Conservation (phyloP, 2,113 vertebrate species). For the Megalops atlanticus region DNA sequence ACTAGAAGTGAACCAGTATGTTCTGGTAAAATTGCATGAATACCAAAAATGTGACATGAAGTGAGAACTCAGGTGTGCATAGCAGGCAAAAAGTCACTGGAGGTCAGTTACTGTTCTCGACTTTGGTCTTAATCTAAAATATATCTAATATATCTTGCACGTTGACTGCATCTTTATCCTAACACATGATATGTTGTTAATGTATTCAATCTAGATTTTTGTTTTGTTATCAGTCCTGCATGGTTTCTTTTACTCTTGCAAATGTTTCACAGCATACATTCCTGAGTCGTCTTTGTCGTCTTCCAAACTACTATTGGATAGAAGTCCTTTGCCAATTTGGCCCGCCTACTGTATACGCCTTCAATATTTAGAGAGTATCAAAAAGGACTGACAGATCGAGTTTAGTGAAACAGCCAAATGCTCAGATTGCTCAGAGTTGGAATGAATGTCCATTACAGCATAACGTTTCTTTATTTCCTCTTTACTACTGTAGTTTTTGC, state of each 20-base stretch:
- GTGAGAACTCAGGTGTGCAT: too few relatives aligned
- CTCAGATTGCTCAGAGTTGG: neutral
- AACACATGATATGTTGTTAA: neutral
- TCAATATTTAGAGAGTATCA: neutral
- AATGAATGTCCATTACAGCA: neutral
- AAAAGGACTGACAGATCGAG: neutral
- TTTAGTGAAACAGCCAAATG: neutral
- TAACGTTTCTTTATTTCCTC: neutral
- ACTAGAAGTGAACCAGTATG: too few relatives aligned
- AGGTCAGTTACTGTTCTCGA: too few relatives aligned
- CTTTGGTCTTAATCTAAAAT: conserved; percentile 10
- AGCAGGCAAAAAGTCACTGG: too few relatives aligned
- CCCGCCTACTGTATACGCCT: neutral
- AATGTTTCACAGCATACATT: neutral
- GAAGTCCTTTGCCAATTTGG: neutral
- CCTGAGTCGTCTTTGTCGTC: neutral
- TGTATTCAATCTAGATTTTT: neutral
- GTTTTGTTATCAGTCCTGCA: neutral
- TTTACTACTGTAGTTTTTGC: neutral
- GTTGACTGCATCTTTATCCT: neutral
- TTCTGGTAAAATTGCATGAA: too few relatives aligned
- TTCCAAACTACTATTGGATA: neutral
- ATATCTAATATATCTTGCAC: neutral
- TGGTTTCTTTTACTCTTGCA: neutral
- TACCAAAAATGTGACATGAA: too few relatives aligned